A percentile compares a stretch with the other conserved stretches of the same genome.
Conservation (phyloP, 2,113 vertebrate species). For the Mastomys coucha region DNA sequence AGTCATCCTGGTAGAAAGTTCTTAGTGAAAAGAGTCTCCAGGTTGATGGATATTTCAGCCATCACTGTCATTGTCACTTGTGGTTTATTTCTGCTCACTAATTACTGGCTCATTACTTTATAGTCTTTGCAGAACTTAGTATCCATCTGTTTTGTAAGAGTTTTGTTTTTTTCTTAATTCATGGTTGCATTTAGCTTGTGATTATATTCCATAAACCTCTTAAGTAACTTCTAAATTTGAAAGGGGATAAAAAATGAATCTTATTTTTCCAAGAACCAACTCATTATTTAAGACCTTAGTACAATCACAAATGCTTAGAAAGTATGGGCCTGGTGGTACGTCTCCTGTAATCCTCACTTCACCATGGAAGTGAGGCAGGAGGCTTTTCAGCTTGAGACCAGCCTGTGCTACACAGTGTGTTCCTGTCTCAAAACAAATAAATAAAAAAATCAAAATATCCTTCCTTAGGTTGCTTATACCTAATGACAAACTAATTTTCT, state of each 20-base stretch:
- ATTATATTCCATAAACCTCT: not conserved
- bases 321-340: not conserved
- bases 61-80: not conserved
- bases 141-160: not conserved
- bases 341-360: not conserved
- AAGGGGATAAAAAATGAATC: not conserved
- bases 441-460: not conserved
- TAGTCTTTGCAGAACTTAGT: not conserved
- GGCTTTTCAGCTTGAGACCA: not conserved
- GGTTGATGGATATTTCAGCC: not conserved
- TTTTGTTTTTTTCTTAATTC: not conserved
- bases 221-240: slow-evolving; percentile 26
- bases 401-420: not conserved
- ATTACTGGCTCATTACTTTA: not conserved
- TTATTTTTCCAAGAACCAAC: not conserved
- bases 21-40: too few species aligned
- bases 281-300: not conserved
- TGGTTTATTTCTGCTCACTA: not conserved
- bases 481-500: not conserved
- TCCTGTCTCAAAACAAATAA: not conserved
- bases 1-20: not conserved
- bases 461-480: not conserved
- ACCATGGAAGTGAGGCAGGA: not conserved
- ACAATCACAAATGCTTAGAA: not conserved
- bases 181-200: not conserved